Evolutionary conservation across 1,140 invertebrate species (phyloP), one percentile per base, ranked within the genome.

Genomic region (Papilio polyxenes): DNA sequence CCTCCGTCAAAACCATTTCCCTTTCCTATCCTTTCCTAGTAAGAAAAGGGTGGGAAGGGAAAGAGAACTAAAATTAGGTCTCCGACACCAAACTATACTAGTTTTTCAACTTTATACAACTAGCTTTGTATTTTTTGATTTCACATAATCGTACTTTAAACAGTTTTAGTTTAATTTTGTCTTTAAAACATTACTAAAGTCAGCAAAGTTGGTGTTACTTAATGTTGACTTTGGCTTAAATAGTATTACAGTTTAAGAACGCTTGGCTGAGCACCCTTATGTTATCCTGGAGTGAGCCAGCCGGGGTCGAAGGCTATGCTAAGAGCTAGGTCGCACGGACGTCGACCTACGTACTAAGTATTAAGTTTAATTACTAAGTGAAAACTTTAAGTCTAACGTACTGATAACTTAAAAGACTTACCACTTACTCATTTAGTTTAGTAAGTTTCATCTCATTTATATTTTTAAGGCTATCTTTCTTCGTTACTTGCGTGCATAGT

Each of bases 171-270:
- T 65, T 10, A 4, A 20, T 62, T 20, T 10, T 8, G 11, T 13
- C 23, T 31, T 65, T 65, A 65, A 65, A 65, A n/a, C 23, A 31
- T 65, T 9, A 13, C 20, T 65, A 10, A 31, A 65, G 62, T 65
- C 31, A 72, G 65, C 65, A 72, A 72, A 72, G 23, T 72, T 72
- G 62, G 62, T 23, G 65, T 72, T 72, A 72, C 65, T 72, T 72
- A 37, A 72, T 72, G 65, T 40, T 72, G 13, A 72, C 65, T 72
- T 72, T 72, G 31, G 40, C 65, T 72, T 72, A 40, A 72, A 72
- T 72, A 72, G 65, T 72, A 72, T 72, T 40, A 72, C 40, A 72
- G 65, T 72, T 15, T 37, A 31, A 7, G 13, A 72, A 72, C 65
- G 23, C 65, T 72, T 13, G 31, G 65, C 4, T 72, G 40, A 31